These are phyloP conservation scores for Spea multiplicata DNA, from an alignment of 2,113 vertebrate genomes.

Conservation along the genomic window DNA sequence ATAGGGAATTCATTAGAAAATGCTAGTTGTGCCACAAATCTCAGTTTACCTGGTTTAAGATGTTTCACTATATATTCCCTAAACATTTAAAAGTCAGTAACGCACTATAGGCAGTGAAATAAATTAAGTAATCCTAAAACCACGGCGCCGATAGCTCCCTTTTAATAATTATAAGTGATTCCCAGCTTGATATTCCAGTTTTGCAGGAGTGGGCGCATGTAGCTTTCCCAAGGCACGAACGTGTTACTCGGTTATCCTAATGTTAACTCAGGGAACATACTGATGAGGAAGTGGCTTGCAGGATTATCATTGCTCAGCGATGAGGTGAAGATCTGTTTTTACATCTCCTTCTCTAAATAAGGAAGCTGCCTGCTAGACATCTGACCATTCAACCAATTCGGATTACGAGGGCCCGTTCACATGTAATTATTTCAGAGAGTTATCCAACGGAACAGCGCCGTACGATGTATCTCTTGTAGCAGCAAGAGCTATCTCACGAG, in stretches of 20 bases:
- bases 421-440: conserved; percentile 60
- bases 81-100: no score
- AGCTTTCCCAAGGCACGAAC: not conserved
- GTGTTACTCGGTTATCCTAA: conserved; percentile 45
- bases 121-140: no score
- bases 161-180: conserved; percentile 22
- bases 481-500: conserved; percentile 54
- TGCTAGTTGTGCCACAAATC: no score
- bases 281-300: conserved; percentile 61
- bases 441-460: conserved; percentile 69
- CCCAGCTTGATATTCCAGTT: not conserved
- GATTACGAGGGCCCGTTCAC: conserved; percentile 70
- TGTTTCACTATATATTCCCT: no score
- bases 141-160: no score
- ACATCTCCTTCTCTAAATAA: conserved; percentile 87
- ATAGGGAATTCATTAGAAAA: no score
- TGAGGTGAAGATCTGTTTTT: conserved; percentile 77
- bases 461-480: conserved; percentile 64
- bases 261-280: conserved; percentile 53
- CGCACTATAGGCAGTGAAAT: no score
- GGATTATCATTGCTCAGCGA: conserved; percentile 70
- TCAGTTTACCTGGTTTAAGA: no score
- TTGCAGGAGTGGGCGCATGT: not conserved
- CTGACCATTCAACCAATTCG: conserved; percentile 72
- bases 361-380: conserved; percentile 71